phyloP scores from a whole-genome alignment of 2,113 vertebrate genomes.

The Sprattus sprattus region DNA sequence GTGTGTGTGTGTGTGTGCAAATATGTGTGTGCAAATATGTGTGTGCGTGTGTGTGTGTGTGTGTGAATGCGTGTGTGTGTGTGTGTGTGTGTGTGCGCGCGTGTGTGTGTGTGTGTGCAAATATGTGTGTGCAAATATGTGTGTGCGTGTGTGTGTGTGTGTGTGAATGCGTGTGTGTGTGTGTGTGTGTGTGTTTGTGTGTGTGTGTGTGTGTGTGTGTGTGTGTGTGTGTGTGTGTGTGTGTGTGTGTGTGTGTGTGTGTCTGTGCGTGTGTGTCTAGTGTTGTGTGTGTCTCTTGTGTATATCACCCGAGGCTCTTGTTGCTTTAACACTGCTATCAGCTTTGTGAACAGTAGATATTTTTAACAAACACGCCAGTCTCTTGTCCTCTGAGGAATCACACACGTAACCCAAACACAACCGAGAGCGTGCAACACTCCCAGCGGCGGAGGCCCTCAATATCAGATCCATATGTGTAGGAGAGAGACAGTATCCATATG shows the following conservation, averaged over 20 bases:
- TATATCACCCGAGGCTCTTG: no score
- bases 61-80: neutral
- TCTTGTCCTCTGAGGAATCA: neutral
- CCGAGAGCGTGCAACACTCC: neutral
- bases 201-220: no score
- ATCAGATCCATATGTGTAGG: neutral
- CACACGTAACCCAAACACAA: neutral
- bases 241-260: no score
- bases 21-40: no score
- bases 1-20: neutral
- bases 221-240: no score
- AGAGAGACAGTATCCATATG: neutral
- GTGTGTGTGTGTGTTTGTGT: no score
- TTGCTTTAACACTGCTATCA: no score
- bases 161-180: no score
- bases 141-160: neutral
- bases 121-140: neutral
- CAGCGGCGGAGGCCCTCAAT: neutral
- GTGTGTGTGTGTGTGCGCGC: no score
- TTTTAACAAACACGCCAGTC: neutral
- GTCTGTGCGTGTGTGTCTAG: no score
- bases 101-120: neutral
- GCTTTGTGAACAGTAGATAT: constrained; percentile 24
- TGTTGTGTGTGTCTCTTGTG: no score
- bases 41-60: neutral